Conservation (phyloP, 2,113 vertebrate species). For the Elgaria multicarinata region DNA sequence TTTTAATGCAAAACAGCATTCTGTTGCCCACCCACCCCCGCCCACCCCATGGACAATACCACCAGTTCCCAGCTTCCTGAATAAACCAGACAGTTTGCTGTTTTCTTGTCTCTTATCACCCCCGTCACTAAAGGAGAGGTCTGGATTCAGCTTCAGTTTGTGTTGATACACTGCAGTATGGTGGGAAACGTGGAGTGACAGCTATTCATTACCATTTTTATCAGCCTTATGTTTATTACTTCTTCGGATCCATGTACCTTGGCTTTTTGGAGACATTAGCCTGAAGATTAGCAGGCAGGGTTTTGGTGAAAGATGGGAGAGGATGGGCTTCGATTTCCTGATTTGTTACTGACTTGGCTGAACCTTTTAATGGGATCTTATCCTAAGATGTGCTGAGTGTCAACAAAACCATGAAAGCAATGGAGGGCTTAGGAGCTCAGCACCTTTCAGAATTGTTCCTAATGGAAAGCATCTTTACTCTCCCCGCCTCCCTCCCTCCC, state of each 20-base stretch:
- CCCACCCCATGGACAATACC: constrained; percentile 73
- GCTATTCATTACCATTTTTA: constrained; percentile 44
- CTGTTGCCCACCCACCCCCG: too few species aligned
- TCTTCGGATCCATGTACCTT: constrained; percentile 57
- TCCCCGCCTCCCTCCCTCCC: background rate
- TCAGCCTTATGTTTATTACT: constrained; percentile 52
- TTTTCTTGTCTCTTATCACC: constrained; percentile 79
- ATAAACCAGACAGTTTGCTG: constrained; percentile 78
- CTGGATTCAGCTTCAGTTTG: constrained; percentile 71
- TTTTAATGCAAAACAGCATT: constrained; percentile 64
- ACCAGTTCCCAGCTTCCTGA: constrained; percentile 79
- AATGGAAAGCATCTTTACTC: background rate
- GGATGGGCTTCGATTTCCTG: constrained; percentile 24
- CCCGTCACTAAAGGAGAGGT: constrained; percentile 73
- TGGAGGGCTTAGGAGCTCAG: constrained; percentile 6
- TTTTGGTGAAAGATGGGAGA: constrained; percentile 50
- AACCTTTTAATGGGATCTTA: constrained; percentile 5
- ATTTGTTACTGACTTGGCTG: constrained; percentile 68
- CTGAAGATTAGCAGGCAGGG: constrained; percentile 73
- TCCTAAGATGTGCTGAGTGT: background rate
- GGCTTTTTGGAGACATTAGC: constrained; percentile 80
- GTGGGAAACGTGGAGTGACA: constrained; percentile 52
- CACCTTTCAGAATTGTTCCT: fast-evolving
- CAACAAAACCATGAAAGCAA: fast-evolving
- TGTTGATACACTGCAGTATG: constrained; percentile 69